Evolutionary conservation across 2,113 vertebrate species (phyloP).

Genomic region (Catagonus wagneri): DNA sequence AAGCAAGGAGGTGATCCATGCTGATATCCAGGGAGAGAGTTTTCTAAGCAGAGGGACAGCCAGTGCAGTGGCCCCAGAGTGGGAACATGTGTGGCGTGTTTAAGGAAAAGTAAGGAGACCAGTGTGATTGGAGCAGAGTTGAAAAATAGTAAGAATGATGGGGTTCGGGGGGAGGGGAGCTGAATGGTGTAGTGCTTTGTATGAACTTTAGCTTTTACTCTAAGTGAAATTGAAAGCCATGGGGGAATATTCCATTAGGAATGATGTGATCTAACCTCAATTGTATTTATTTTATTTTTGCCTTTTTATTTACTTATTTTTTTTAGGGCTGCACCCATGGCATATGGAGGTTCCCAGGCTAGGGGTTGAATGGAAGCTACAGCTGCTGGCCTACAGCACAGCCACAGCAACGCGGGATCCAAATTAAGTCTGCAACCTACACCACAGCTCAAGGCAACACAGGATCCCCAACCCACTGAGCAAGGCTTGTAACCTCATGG

Average conservation of each 20-base stretch:
- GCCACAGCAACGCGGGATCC: too few relatives aligned
- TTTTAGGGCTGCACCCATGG: too few relatives aligned
- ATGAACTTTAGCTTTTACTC: background rate
- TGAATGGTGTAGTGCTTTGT: background rate
- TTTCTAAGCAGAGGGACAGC: background rate
- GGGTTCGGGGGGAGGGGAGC: background rate
- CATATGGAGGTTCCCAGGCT: too few relatives aligned
- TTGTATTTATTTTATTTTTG: background rate
- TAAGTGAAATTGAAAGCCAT: background rate
- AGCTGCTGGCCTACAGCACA: too few relatives aligned
- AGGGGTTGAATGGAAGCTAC: too few relatives aligned
- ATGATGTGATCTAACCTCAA: background rate
- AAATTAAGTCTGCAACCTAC: too few relatives aligned
- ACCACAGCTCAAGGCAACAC: too few relatives aligned
- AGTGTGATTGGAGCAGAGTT: background rate
- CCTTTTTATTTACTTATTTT: too few relatives aligned
- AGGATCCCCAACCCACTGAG: too few relatives aligned
- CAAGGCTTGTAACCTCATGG: too few relatives aligned
- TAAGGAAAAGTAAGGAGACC: background rate
- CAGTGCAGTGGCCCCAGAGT: background rate
- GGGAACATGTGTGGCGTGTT: slow-evolving; percentile 12
- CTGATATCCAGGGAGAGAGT: background rate
- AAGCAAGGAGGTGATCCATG: background rate
- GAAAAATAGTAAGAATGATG: background rate
- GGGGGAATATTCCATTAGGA: background rate